Base-by-base conservation (phyloP, 1,140 invertebrate species). In the Danaus plexippus region DNA sequence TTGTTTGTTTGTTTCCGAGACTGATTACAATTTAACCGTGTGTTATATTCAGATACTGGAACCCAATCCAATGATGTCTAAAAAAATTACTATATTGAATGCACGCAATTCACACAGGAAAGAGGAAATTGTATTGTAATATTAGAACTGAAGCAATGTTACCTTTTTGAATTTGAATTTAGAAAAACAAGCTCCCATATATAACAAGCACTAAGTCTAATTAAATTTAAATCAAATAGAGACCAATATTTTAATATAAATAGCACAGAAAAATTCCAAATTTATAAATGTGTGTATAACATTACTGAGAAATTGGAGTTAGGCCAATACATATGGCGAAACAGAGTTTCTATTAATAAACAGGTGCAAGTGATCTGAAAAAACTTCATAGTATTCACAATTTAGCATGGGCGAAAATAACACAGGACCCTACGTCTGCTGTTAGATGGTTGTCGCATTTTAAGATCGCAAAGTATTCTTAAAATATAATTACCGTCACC, bases 21-120 rank as follows among this genome's bases (percentile, higher is more conserved):
- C 59, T 86, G 81, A 61, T 79, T 87, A 63, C 80, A 83, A 61
- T 84, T 85, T 43, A 75, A 61, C 74, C 85, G 82, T 52, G 75
- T 74, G 60, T 87, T 87, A 62, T 87, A 87, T 71, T 88, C 87
- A 46, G 87, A 86, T 50, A 88, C 87, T 47, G 87, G 85, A 46
- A 88, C 79, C 87, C 85, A 88, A 69, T 88, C 85, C 61, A 88
- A 69, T 54, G 85, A 85, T 45, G 83, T 85, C 87, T 87, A 78
- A 76, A 85, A 81, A 68, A 64, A 69, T 47, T 59, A 32, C 7
- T 32, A 32, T 32, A 32, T 32, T 32, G 5, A 32, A 32, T 54
- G 32, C 53, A 50, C 8, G 44, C 59, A 63, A 59, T 56, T 42
- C 48, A 65, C 59, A 64, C 18, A 8, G 22, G 22, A 61, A 54